A percentile compares a stretch with the other conserved stretches of the same genome.
phyloP scores from a whole-genome alignment of 2,888 invertebrate genomes.

The Tachina grossa region DNA sequence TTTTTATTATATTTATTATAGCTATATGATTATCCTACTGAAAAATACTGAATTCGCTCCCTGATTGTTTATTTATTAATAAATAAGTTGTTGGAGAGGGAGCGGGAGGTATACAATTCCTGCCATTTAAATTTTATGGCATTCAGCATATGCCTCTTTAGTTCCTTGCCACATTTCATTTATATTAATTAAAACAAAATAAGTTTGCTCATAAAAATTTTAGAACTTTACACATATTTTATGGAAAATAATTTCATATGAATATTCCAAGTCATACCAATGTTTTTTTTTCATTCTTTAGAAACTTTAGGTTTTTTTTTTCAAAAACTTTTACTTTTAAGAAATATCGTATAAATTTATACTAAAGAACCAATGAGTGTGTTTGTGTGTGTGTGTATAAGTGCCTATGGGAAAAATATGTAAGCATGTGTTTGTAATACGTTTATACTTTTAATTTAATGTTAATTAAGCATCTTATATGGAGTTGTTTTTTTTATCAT shows the following conservation, averaged over 20 bases:
- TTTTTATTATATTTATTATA: too few species aligned
- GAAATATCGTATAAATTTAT: neutral
- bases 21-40: too few species aligned
- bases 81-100: too few species aligned
- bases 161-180: neutral
- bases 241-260: constrained; percentile 1
- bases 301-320: constrained; percentile 20
- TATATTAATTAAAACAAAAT: constrained; percentile 24
- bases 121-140: neutral
- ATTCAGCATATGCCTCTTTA: neutral
- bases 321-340: constrained; percentile 23
- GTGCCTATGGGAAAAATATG: neutral
- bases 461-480: constrained; percentile 55
- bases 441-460: constrained; percentile 35
- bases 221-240: constrained; percentile 20
- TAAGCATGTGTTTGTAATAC: neutral
- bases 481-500: constrained; percentile 8
- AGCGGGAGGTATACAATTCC: neutral
- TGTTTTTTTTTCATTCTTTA: neutral
- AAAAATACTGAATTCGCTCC: too few species aligned
- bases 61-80: too few species aligned
- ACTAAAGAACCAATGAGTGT: neutral
- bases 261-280: neutral
- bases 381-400: neutral
- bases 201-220: constrained; percentile 10